A percentile compares a stretch with the other conserved stretches of the same genome.
phyloP scores from a whole-genome alignment of 2,888 invertebrate genomes.

The Pyrrhopygopsis socrates region DNA sequence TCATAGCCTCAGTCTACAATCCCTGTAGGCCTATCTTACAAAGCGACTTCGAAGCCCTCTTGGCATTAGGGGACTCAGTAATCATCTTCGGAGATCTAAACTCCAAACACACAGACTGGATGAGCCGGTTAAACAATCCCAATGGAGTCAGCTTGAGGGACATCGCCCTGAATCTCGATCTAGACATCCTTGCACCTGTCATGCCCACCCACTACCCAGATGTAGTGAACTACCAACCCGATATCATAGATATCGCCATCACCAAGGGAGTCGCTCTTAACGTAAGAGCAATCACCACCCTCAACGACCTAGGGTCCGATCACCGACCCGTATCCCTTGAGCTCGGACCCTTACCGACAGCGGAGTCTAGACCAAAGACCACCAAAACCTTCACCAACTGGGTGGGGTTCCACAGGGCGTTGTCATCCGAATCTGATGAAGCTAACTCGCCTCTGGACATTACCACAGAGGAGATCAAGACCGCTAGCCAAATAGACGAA shows the following conservation, averaged over 20 bases:
- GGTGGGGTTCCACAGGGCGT: neutral
- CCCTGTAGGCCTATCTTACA: too few relatives aligned
- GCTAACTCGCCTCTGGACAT: neutral
- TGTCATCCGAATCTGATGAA: neutral
- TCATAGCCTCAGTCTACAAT: too few relatives aligned
- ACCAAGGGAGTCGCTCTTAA: neutral
- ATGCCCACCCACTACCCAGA: neutral
- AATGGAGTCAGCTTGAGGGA: neutral
- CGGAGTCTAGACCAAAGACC: neutral
- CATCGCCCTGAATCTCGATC: neutral
- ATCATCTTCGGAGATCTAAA: too few relatives aligned
- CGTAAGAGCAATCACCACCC: neutral
- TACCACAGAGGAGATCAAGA: neutral
- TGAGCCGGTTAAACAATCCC: neutral
- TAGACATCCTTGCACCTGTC: neutral
- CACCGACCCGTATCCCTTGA: constrained; percentile 3
- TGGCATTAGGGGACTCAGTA: too few relatives aligned
- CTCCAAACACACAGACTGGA: too few relatives aligned
- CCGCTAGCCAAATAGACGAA: neutral
- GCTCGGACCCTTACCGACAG: neutral
- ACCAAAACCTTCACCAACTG: constrained; percentile 35
- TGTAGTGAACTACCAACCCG: neutral
- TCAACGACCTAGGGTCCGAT: constrained; percentile 15
- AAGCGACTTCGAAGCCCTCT: too few relatives aligned
- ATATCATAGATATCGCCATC: neutral